Percentiles rank a stretch among this genome's conserved stretches.
These are phyloP conservation scores for Caradrina clavipalpis DNA, from an alignment of 2,888 invertebrate genomes.

Conservation along the genomic window DNA sequence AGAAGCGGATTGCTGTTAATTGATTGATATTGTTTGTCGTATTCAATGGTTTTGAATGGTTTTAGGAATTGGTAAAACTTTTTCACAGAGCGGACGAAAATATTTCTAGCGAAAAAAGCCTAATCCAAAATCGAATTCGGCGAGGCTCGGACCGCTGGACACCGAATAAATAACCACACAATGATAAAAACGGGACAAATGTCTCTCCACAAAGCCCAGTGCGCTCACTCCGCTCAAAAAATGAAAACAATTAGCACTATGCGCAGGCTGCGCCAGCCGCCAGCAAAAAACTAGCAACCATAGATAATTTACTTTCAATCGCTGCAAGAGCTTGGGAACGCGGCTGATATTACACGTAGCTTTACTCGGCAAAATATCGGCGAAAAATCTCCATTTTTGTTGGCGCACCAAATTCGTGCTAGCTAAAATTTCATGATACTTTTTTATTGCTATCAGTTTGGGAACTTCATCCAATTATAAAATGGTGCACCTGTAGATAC, in stretches of 20 bases:
- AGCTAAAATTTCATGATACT: conserved; percentile 50
- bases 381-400: conserved; percentile 66
- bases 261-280: conserved; percentile 64
- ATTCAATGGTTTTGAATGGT: conserved; percentile 16
- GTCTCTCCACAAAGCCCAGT: conserved; percentile 68
- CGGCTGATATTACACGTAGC: conserved; percentile 75
- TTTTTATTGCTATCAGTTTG: conserved; percentile 57
- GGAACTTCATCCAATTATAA: conserved; percentile 51
- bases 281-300: conserved; percentile 72
- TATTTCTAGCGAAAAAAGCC: conserved; percentile 46
- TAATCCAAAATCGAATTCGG: conserved; percentile 68
- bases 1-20: conserved; percentile 27
- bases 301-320: conserved; percentile 85
- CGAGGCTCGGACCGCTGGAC: conserved; percentile 52
- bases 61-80: conserved; percentile 35
- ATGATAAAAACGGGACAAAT: conserved; percentile 70
- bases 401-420: conserved; percentile 59
- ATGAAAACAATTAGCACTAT: conserved; percentile 80
- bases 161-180: conserved; percentile 71
- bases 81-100: conserved; percentile 30
- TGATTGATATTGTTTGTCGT: conserved; percentile 42
- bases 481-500: conserved; percentile 18
- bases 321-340: conserved; percentile 69
- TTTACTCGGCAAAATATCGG: conserved; percentile 71
- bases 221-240: conserved; percentile 69